These are phyloP conservation scores for Noctilio leporinus DNA, from an alignment of 2,113 vertebrate species.

Conservation along the genomic window DNA sequence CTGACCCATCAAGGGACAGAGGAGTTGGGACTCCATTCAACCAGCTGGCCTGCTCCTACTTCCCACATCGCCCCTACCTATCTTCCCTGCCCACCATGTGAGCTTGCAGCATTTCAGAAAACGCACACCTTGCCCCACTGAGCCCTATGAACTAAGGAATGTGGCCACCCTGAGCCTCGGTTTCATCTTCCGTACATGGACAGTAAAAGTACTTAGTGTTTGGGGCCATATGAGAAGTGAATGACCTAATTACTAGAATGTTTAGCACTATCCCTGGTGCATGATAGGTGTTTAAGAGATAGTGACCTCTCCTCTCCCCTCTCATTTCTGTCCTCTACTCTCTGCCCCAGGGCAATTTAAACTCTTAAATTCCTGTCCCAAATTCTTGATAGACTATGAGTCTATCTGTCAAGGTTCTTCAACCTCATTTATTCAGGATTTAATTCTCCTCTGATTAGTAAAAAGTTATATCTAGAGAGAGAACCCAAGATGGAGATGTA, in stretches of 20 bases:
- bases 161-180: background rate
- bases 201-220: background rate
- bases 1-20: background rate
- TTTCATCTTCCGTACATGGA: background rate
- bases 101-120: background rate
- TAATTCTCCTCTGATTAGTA: background rate
- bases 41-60: too few relatives aligned
- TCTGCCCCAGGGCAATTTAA: background rate
- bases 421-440: background rate
- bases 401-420: background rate
- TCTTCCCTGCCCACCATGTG: background rate
- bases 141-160: too few relatives aligned
- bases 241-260: background rate
- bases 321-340: background rate
- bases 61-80: accelerated
- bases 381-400: background rate
- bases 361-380: background rate
- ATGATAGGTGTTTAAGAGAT: too few relatives aligned
- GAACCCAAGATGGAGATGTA: too few relatives aligned
- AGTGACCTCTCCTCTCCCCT: background rate
- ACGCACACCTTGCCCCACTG: accelerated
- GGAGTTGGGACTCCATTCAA: background rate
- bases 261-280: too few relatives aligned
- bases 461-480: background rate
- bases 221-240: background rate